Evolutionary conservation across 1,140 invertebrate genomes (phyloP), one percentile per base, ranked within the genome.

Genomic region (Aphis craccivora): DNA sequence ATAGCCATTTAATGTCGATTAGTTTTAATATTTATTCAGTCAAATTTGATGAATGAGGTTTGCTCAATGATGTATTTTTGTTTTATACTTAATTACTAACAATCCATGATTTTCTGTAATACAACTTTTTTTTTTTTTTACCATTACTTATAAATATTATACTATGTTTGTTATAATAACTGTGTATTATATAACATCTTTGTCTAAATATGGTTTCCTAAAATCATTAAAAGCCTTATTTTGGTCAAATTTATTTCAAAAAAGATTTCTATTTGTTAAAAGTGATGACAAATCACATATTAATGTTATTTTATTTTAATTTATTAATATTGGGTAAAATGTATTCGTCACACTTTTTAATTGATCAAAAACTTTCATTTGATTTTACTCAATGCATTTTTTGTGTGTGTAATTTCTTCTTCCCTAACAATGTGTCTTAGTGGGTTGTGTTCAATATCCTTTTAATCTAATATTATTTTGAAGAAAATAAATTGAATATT

Each of bases 1-100:
- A n/a, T 37, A 53, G n/a, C 23, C 18, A 55, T 89, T 89, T 89
- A 55, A 25, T 88, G 48, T 53, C 7, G 4, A 7, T 87, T 87
- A 84, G n/a, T 25, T 55, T 37, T 90, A 55, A 25, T 87, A 40
- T 90, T 88, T 86, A n/a, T 88, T 51, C 30, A 90, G 88, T 90
- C 35, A 53, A 55, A 40, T 87, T 40, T 55, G 51, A 90, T 40
- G 35, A 90, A 55, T 40, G 88, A 55, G n/a, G 48, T 90, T 90
- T 90, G 88, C 88, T 90, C 88, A 90, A 90, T 48, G 4, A 87
- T 76, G 60, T 76, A 48, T 90, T 90, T 89, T 55, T 90, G 23
- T 90, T 90, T 90, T 90, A 37, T 90, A 90, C 51, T 55, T 90
- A 45, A n/a, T 43, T 45, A 30, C n/a, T 90, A 90, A 90, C 51